Percentiles rank a stretch among this genome's conserved stretches.
Evolutionary conservation across 2,113 vertebrate species (phyloP).

Genomic region (Rhynchopsitta pachyrhyncha): DNA sequence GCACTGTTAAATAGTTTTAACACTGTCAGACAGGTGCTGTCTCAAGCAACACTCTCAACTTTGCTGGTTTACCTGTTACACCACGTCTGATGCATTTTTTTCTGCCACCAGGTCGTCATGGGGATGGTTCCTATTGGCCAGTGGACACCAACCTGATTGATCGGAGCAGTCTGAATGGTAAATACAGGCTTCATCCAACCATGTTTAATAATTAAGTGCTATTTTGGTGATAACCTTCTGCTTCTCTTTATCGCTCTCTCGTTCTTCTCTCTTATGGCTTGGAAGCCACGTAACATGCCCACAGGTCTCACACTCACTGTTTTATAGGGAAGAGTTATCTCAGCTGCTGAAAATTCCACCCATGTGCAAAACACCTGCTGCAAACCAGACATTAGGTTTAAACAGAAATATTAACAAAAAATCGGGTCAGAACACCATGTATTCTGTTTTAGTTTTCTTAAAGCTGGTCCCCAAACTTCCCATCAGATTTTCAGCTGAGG

Average conservation of each 20-base stretch:
- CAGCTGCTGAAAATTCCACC: not conserved
- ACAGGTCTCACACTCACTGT: accelerated
- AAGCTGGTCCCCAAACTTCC: not conserved
- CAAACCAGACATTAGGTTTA: not conserved
- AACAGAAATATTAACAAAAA: not conserved
- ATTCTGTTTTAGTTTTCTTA: not conserved
- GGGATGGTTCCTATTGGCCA: slow-evolving; percentile 89
- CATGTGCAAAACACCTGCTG: not conserved
- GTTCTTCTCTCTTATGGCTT: accelerated
- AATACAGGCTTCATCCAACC: not conserved
- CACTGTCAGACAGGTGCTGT: not conserved
- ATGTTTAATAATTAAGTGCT: not conserved
- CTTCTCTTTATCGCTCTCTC: not conserved
- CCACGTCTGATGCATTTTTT: not conserved
- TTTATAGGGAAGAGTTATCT: not conserved
- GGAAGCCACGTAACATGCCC: not conserved
- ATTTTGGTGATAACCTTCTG: not conserved
- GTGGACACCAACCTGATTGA: slow-evolving; percentile 90
- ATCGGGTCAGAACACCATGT: not conserved
- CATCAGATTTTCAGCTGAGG: not conserved
- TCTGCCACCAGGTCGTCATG: slow-evolving; percentile 84
- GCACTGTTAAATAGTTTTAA: not conserved
- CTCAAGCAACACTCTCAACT: not conserved
- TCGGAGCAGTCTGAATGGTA: slow-evolving; percentile 92
- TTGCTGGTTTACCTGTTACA: not conserved